phyloP scores from a whole-genome alignment of 1,140 invertebrate genomes.

The Trichomalopsis sarcophagae region DNA sequence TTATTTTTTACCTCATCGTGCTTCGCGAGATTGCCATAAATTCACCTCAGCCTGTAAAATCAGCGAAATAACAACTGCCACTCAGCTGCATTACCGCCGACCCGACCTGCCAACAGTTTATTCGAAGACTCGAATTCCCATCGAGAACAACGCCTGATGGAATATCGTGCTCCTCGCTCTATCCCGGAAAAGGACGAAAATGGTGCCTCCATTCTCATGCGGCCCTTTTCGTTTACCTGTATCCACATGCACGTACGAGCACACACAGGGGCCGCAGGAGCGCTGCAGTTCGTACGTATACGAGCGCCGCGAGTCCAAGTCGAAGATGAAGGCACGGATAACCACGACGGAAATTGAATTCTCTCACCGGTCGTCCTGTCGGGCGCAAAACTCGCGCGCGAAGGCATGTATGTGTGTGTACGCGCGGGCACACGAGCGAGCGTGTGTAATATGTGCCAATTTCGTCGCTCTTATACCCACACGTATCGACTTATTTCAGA shows the following conservation, averaged over 20 bases:
- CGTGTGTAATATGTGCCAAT: conserved; percentile 37
- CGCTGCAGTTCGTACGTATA: background rate
- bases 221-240: background rate
- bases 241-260: background rate
- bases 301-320: conserved; percentile 54
- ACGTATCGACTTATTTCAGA: conserved; percentile 13
- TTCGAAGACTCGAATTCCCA: background rate
- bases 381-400: conserved; percentile 41
- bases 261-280: background rate
- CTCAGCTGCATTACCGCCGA: too few relatives aligned
- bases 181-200: background rate
- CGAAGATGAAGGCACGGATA: conserved; percentile 70
- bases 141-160: background rate
- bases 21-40: background rate
- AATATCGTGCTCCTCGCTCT: conserved; percentile 5
- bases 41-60: too few relatives aligned
- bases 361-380: conserved; percentile 70
- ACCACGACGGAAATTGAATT: conserved; percentile 73
- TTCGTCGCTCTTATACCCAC: background rate
- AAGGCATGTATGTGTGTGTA: background rate
- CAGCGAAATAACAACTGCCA: too few relatives aligned
- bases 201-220: background rate
- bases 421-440: background rate
- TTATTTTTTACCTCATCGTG: background rate
- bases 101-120: background rate